phyloP scores from a whole-genome alignment of 2,113 vertebrate genomes.

The Siphamia tubifer region DNA sequence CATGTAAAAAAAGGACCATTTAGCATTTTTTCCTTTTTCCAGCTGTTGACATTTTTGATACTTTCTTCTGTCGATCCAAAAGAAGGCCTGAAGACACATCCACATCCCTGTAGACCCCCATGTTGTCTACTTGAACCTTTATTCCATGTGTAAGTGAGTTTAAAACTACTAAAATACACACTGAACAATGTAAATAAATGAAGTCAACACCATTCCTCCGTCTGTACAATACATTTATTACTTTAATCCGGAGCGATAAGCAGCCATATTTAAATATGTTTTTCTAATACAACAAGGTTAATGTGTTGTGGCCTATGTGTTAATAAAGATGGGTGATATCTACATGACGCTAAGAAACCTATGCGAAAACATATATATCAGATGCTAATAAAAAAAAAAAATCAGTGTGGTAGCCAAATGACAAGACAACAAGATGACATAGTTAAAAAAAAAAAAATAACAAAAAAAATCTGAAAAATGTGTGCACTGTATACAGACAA shows the following conservation, averaged over 20 bases:
- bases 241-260: slow-evolving; percentile 65
- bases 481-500: background rate
- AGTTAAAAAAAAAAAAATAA: background rate
- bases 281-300: slow-evolving; percentile 69
- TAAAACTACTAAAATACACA: background rate
- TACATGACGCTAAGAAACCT: slow-evolving; percentile 68
- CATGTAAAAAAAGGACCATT: no score
- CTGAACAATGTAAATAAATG: background rate
- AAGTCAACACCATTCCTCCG: background rate
- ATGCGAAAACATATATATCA: slow-evolving; percentile 47
- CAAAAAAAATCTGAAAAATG: background rate
- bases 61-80: no score
- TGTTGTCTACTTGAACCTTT: no score
- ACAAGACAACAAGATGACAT: background rate
- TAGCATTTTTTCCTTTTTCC: no score
- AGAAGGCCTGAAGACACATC: no score
- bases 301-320: slow-evolving; percentile 48
- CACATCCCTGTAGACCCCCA: no score
- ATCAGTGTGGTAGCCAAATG: slow-evolving; percentile 1
- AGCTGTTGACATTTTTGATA: no score
- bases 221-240: slow-evolving; percentile 76
- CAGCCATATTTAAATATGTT: slow-evolving; percentile 69
- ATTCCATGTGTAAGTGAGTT: no score
- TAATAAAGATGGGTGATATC: slow-evolving; percentile 52
- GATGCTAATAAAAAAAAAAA: background rate